A percentile compares a stretch with the other conserved stretches of the same genome.
phyloP scores from a whole-genome alignment of 1,140 invertebrate species.

The Bradysia coprophila region DNA sequence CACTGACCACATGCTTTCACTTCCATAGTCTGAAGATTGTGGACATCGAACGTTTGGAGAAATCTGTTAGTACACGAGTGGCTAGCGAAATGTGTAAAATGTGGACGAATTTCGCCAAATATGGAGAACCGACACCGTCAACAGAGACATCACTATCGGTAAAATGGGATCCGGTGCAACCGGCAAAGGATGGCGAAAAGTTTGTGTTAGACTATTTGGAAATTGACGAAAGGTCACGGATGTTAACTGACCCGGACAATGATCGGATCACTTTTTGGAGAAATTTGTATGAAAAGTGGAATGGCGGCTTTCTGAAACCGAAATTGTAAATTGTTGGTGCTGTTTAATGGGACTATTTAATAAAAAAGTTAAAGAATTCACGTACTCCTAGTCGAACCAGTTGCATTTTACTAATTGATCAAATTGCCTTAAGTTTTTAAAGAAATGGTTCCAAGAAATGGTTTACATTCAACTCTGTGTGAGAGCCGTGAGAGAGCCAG shows the following conservation, averaged over 20 bases:
- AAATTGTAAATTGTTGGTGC: not conserved
- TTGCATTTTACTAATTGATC: too few relatives aligned
- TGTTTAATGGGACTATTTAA: too few relatives aligned
- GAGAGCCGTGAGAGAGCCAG: too few relatives aligned
- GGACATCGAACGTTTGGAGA: slow-evolving; percentile 12
- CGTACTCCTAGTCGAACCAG: too few relatives aligned
- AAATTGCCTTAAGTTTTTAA: too few relatives aligned
- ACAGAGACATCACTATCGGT: not conserved
- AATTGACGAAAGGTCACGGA: slow-evolving; percentile 13
- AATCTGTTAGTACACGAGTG: slow-evolving; percentile 23
- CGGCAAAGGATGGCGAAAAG: slow-evolving; percentile 3
- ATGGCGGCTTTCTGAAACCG: not conserved
- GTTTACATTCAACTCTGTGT: too few relatives aligned
- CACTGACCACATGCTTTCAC: not conserved
- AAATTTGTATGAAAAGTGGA: slow-evolving; percentile 9
- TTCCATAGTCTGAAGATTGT: not conserved
- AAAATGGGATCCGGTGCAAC: slow-evolving; percentile 17
- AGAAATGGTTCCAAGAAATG: too few relatives aligned
- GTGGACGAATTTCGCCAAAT: slow-evolving; percentile 44
- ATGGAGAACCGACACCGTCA: slow-evolving; percentile 20
- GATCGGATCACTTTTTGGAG: slow-evolving; percentile 24
- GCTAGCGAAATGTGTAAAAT: slow-evolving; percentile 29
- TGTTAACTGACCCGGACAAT: slow-evolving; percentile 16
- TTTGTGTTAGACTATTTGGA: slow-evolving; percentile 15
- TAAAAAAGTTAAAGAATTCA: too few relatives aligned